phyloP scores from a whole-genome alignment of 2,888 invertebrate genomes.

The Lithodes maja region DNA sequence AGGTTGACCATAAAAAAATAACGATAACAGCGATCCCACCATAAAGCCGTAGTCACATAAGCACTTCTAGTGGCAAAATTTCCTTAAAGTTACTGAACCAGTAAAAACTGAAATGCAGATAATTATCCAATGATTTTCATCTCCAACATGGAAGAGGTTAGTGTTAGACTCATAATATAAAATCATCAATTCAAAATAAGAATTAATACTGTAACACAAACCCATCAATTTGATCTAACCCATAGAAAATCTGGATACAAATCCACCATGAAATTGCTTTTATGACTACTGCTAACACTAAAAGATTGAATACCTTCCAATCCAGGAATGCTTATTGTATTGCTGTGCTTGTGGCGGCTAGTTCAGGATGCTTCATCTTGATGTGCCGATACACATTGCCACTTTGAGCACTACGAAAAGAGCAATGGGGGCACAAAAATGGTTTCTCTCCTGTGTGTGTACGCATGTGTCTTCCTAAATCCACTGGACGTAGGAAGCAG shows the following conservation, averaged over 20 bases:
- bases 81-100: too few relatives aligned
- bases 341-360: conserved; percentile 18
- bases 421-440: conserved; percentile 62
- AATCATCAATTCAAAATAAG: too few relatives aligned
- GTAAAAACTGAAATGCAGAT: too few relatives aligned
- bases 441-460: conserved; percentile 68
- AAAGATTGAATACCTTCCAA: not conserved
- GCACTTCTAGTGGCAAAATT: too few relatives aligned
- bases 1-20: too few relatives aligned
- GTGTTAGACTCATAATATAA: too few relatives aligned
- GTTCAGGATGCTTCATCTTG: conserved; percentile 59
- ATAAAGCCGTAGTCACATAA: not conserved
- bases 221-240: too few relatives aligned
- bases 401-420: conserved; percentile 65
- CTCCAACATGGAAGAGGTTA: too few relatives aligned
- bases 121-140: too few relatives aligned
- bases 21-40: not conserved
- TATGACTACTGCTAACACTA: not conserved
- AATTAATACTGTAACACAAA: too few relatives aligned
- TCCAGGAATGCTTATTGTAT: conserved; percentile 33
- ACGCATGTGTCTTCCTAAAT: conserved; percentile 59
- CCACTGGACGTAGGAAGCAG: conserved; percentile 56
- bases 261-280: not conserved
- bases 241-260: too few relatives aligned
- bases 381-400: conserved; percentile 66